phyloP scores from a whole-genome alignment of 2,888 invertebrate genomes.

The Pelosia muscerda region DNA sequence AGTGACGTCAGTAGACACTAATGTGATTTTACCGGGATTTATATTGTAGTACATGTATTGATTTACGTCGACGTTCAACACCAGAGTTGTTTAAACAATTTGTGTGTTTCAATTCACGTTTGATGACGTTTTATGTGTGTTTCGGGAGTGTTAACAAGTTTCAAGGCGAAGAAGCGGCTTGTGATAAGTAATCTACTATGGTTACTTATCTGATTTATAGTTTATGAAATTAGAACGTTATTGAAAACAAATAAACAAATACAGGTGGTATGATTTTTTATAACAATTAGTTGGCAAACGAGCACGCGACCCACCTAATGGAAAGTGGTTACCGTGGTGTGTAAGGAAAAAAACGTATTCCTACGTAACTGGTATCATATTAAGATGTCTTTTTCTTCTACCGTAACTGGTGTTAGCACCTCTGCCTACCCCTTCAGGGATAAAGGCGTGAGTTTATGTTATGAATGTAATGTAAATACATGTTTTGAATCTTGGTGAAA shows the following conservation, averaged over 20 bases:
- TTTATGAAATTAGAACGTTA: not conserved
- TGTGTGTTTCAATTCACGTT: not conserved
- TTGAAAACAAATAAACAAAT: not conserved
- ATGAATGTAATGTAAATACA: too few species aligned
- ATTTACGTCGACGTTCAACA: conserved; percentile 30
- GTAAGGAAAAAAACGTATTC: too few species aligned
- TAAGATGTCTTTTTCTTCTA: too few species aligned
- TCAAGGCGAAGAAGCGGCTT: not conserved
- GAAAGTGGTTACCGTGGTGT: too few species aligned
- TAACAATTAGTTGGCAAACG: too few species aligned
- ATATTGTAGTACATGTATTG: conserved; percentile 44
- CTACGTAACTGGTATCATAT: too few species aligned
- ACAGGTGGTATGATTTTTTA: not conserved
- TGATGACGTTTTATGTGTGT: not conserved
- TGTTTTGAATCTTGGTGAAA: too few species aligned
- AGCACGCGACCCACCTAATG: too few species aligned
- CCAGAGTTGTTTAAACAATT: conserved; percentile 5
- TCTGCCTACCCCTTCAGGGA: too few species aligned
- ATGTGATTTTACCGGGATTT: conserved; percentile 69
- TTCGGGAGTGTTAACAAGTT: conserved; percentile 1
- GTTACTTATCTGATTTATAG: not conserved
- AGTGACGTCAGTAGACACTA: conserved; percentile 55
- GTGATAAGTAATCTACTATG: not conserved
- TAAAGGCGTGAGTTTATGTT: too few species aligned
- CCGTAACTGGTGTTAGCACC: too few species aligned